These are phyloP conservation scores for Belgica antarctica DNA, from an alignment of 2,888 invertebrate genomes.

Conservation along the genomic window DNA sequence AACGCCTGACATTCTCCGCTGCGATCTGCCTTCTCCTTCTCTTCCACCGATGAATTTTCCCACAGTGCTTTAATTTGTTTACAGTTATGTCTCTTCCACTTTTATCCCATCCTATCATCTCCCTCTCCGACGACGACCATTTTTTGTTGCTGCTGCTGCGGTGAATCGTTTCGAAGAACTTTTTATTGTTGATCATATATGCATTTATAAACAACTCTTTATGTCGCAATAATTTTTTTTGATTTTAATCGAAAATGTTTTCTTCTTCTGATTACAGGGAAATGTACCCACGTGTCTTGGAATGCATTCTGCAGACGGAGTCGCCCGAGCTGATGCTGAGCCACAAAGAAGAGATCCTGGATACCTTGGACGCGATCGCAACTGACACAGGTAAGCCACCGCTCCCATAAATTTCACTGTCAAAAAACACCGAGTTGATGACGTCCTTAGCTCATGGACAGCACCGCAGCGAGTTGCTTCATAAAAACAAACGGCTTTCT, in stretches of 20 bases:
- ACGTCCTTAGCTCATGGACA: too few species aligned
- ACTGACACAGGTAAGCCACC: conserved; percentile 32
- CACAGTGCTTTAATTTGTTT: conserved; percentile 43
- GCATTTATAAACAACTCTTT: conserved; percentile 6
- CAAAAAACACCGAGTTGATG: neutral
- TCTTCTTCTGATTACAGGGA: conserved; percentile 38
- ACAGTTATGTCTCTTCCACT: conserved; percentile 40
- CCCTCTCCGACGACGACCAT: too few species aligned
- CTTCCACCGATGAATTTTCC: conserved; percentile 40
- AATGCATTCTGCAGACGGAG: conserved; percentile 42
- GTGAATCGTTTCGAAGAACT: conserved; percentile 24
- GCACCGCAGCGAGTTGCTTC: too few species aligned
- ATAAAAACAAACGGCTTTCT: neutral
- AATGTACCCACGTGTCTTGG: conserved; percentile 40
- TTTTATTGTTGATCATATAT: neutral
- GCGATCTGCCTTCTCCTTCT: conserved; percentile 23
- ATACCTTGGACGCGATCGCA: conserved; percentile 26
- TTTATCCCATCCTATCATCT: neutral
- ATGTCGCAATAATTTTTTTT: neutral
- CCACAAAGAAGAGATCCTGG: conserved; percentile 38
- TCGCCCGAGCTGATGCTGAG: conserved; percentile 32
- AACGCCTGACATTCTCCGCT: neutral
- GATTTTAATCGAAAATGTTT: conserved; percentile 2
- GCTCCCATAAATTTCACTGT: neutral
- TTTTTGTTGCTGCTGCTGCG: conserved; percentile 12